A percentile compares a stretch with the other conserved stretches of the same genome.
Evolutionary conservation across 2,113 vertebrate species (phyloP).

Genomic region (Fregata magnificens): DNA sequence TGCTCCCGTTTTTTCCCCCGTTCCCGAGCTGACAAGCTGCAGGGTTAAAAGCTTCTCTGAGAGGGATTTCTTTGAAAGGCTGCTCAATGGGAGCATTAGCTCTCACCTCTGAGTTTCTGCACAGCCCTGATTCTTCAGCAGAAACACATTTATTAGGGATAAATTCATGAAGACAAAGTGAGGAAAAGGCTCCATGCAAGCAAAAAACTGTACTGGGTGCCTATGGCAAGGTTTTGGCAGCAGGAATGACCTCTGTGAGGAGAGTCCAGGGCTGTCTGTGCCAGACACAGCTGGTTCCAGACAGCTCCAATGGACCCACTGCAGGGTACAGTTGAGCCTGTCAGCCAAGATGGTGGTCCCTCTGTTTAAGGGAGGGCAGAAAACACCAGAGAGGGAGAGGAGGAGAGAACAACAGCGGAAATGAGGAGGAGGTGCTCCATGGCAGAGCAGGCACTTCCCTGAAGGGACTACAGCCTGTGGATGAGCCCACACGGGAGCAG

Average conservation of each 20-base stretch:
- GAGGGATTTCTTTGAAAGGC: neutral
- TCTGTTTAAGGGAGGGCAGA: neutral
- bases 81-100: neutral
- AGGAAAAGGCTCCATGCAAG: neutral
- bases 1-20: neutral
- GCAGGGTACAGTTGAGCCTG: neutral
- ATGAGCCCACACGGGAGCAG: neutral
- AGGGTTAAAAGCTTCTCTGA: neutral
- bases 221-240: neutral
- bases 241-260: neutral
- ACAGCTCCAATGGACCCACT: neutral
- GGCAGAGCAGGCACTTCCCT: neutral
- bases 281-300: neutral
- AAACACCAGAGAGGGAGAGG: neutral
- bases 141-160: neutral
- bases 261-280: neutral
- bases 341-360: neutral
- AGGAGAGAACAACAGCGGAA: fast-evolving
- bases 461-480: neutral
- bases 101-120: neutral
- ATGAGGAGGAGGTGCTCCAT: neutral
- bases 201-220: neutral
- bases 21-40: neutral
- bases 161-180: neutral
- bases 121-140: neutral